Percentiles rank a stretch among this genome's conserved stretches.
Conservation (phyloP, 2,797 vertebrate genomes). For the Coilia nasus region DNA sequence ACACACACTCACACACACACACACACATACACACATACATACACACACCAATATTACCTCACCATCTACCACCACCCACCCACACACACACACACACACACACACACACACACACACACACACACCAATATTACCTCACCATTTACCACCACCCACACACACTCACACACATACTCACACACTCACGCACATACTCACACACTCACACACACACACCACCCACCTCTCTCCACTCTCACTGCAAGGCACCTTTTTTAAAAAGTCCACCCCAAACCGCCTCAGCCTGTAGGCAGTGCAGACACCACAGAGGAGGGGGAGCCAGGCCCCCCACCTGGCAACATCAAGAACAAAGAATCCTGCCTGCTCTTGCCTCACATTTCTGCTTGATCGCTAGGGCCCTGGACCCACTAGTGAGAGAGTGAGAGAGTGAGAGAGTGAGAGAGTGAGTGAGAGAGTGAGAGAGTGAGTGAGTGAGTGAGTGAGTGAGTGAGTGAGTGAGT, state of each 20-base stretch:
- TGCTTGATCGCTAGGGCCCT: background rate
- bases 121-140: background rate
- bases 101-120: background rate
- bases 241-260: slow-evolving; percentile 2
- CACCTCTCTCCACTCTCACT: background rate
- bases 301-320: background rate
- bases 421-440: background rate
- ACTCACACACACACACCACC: background rate
- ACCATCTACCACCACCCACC: too few species aligned
- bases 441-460: background rate
- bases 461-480: too few species aligned
- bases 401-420: background rate
- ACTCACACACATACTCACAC: background rate
- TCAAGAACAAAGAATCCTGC: background rate
- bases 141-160: background rate
- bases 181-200: background rate
- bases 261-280: background rate
- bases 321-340: slow-evolving; percentile 76
- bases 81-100: background rate
- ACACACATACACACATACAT: too few species aligned
- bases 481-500: too few species aligned
- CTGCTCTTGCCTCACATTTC: background rate
- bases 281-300: background rate
- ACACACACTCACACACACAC: too few species aligned
- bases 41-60: too few species aligned